phyloP scores from a whole-genome alignment of 2,888 invertebrate species.

The Linnaemya tessellans region DNA sequence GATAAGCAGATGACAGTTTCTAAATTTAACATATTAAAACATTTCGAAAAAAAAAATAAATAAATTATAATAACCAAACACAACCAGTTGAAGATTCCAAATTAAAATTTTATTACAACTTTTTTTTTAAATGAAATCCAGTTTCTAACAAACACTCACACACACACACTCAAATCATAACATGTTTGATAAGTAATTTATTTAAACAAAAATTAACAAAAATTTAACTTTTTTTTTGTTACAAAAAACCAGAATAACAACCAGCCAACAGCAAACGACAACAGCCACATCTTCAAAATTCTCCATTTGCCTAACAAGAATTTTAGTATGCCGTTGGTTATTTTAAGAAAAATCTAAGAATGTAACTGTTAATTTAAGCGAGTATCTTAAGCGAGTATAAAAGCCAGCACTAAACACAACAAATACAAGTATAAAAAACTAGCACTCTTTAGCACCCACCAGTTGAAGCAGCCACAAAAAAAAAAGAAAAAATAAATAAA shows the following conservation, averaged over 20 bases:
- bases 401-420: background rate
- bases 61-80: background rate
- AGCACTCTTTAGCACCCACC: conserved; percentile 65
- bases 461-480: conserved; percentile 18
- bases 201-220: background rate
- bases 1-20: background rate
- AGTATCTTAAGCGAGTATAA: background rate
- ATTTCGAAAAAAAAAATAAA: too few species aligned
- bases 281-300: conserved; percentile 28
- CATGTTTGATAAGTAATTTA: conserved; percentile 1
- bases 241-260: conserved; percentile 37
- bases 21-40: background rate
- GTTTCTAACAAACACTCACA: background rate
- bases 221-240: conserved; percentile 1
- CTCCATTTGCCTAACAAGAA: conserved; percentile 59
- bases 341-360: conserved; percentile 64
- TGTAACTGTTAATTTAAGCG: conserved; percentile 71
- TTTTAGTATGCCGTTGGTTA: conserved; percentile 69
- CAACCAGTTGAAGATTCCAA: background rate
- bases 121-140: background rate
- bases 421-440: conserved; percentile 5
- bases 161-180: background rate
- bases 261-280: conserved; percentile 4
- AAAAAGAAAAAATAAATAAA: conserved; percentile 20
- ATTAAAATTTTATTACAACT: background rate